Base-by-base conservation (phyloP, 2,113 vertebrate genomes). In the Phylloscopus trochilus region DNA sequence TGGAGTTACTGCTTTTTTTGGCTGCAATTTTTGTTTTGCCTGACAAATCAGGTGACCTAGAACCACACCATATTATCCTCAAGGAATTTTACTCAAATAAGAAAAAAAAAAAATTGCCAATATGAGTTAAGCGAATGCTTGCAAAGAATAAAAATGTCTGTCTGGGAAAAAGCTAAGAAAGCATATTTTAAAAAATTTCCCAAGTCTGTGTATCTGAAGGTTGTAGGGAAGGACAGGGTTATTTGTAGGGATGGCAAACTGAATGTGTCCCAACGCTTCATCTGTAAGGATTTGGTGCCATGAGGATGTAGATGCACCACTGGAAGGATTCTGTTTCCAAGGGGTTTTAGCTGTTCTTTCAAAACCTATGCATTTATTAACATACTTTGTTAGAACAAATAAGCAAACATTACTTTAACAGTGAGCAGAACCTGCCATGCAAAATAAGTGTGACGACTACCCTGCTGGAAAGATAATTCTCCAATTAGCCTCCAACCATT, bases 401-500 rank as follows among this genome's bases (percentile, higher is more conserved):
- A 83, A 63, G 49, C 19, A 90, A 76, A 75, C 1, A 4, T 66
- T 90, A 44, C 47, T 86, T 92, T 31, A 92, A 17, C 67, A 83
- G 43, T 33, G 52, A 83, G 62, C 33, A 89, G 78, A 83, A 90
- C 64, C 67, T 95, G 77, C 37, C 58, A 47, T 52, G 60, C 58
- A 92, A 83, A 97, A 28, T 81, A 83, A 78, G 63, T 80, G 63
- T 74, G 92, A 93, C 64, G 95, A 49, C 53, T 92, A 92, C 72
- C 52, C 79, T 81, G 88, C 85, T 75, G 93, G 76, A 93, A 93
- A 78, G 68, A 55, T 95, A 88, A 86, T 93, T 90, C 84, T 90
- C 66, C 90, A 91, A 93, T 96, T 96, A 87, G 56, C 63, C 47
- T 94, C 87, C 74, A 83, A 13, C 58, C n/a, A 93, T 86, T 95